Evolutionary conservation across 2,888 invertebrate genomes (phyloP).

Genomic region (Clitarchus hookeri): DNA sequence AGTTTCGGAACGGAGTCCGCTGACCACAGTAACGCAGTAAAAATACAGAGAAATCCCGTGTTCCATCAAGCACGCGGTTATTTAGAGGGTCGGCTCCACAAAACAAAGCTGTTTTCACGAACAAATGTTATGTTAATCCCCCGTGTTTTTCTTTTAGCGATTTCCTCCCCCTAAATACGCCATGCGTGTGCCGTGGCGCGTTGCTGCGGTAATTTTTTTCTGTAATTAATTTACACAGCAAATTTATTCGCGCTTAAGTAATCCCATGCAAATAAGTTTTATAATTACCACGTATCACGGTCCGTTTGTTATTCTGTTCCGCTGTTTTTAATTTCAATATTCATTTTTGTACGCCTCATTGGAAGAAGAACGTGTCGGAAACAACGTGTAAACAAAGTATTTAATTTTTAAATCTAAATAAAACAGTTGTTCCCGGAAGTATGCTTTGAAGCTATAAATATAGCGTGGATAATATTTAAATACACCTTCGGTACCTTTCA

Average conservation of each 20-base stretch:
- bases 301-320: not conserved
- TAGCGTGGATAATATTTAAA: no score
- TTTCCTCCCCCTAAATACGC: not conserved
- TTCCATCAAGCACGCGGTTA: not conserved
- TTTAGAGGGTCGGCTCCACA: not conserved
- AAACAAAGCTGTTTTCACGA: conserved; percentile 1
- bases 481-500: no score
- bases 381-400: not conserved
- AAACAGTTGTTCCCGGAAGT: no score
- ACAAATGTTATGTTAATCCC: conserved; percentile 14
- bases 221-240: not conserved
- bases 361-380: not conserved
- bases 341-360: not conserved
- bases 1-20: not conserved
- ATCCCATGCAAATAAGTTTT: conserved; percentile 7
- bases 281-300: not conserved
- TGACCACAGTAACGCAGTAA: not conserved
- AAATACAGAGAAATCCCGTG: not conserved
- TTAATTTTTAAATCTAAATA: not conserved
- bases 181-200: not conserved
- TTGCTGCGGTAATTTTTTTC: not conserved
- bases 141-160: conserved; percentile 5
- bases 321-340: not conserved
- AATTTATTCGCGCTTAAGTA: not conserved
- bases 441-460: no score